Percentiles rank a stretch among this genome's conserved stretches.
These are phyloP conservation scores for Drosophila mojavensis DNA, from an alignment of 1,140 invertebrate genomes.

Conservation along the genomic window DNA sequence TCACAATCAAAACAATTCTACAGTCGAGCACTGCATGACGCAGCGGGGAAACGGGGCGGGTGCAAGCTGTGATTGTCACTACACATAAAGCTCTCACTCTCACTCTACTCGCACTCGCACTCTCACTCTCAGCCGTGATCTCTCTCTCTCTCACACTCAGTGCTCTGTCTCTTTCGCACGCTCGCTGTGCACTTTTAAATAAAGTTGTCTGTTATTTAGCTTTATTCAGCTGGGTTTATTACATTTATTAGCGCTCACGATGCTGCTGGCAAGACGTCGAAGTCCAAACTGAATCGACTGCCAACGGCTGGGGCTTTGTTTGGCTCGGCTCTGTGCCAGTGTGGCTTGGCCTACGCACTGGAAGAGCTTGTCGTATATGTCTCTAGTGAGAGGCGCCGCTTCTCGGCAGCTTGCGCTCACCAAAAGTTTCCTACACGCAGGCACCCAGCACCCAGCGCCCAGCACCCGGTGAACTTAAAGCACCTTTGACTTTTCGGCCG, in stretches of 20 bases:
- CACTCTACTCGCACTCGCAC: slow-evolving; percentile 6
- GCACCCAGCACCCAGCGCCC: neutral
- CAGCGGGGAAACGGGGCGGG: slow-evolving; percentile 14
- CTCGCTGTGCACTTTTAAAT: slow-evolving; percentile 16
- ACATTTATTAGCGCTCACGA: slow-evolving; percentile 59
- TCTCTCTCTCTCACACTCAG: slow-evolving; percentile 12
- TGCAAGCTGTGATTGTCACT: slow-evolving; percentile 28
- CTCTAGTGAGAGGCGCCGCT: slow-evolving; percentile 1
- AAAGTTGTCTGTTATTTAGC: slow-evolving; percentile 29
- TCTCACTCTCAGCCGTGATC: slow-evolving; percentile 24
- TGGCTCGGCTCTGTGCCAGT: slow-evolving; percentile 11
- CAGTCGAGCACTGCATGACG: slow-evolving; percentile 21
- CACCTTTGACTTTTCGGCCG: slow-evolving; percentile 33
- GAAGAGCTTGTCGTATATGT: slow-evolving; percentile 55
- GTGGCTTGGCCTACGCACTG: slow-evolving; percentile 41
- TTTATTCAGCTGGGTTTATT: slow-evolving; percentile 27
- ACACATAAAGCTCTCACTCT: slow-evolving; percentile 26
- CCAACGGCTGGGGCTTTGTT: slow-evolving; percentile 15
- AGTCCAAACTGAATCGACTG: slow-evolving; percentile 49
- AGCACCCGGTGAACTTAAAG: slow-evolving; percentile 33
- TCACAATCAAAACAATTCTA: slow-evolving; percentile 48
- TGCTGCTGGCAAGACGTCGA: slow-evolving; percentile 67
- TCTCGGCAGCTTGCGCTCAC: slow-evolving; percentile 39
- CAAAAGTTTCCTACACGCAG: slow-evolving; percentile 14
- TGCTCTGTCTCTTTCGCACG: slow-evolving; percentile 18